Percentiles rank a stretch among this genome's conserved stretches.
phyloP scores from a whole-genome alignment of 2,888 invertebrate species.

The Monoplex corrugatus region DNA sequence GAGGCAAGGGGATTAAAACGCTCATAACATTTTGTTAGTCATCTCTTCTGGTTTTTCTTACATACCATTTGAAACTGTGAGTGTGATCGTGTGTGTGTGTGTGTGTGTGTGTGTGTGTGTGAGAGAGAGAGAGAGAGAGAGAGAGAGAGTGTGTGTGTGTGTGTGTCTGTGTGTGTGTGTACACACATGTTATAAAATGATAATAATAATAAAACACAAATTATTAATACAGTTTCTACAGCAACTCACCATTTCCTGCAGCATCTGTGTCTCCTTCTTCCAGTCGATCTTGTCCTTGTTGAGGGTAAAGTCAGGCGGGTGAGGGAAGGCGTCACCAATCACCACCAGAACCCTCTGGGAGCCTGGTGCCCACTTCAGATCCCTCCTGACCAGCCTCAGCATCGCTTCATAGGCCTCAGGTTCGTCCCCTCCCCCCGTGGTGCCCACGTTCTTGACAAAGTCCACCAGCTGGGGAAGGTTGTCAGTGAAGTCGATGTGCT shows the following conservation, averaged over 20 bases:
- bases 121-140: neutral
- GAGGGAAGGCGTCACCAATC: conserved; percentile 78
- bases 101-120: neutral
- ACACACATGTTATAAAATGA: no score
- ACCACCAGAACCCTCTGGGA: conserved; percentile 70
- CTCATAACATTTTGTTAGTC: no score
- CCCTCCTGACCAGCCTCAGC: conserved; percentile 67
- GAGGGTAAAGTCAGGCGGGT: conserved; percentile 66
- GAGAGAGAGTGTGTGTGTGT: neutral
- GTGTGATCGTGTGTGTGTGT: no score
- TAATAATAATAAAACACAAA: neutral
- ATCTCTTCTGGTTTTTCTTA: no score
- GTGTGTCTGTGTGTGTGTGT: no score
- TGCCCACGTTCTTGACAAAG: conserved; percentile 66
- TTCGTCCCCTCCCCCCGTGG: conserved; percentile 75
- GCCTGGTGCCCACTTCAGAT: conserved; percentile 73
- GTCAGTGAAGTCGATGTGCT: conserved; percentile 67
- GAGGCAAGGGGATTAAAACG: no score
- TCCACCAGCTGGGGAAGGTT: conserved; percentile 63
- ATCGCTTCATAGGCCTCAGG: conserved; percentile 79
- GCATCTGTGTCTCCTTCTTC: conserved; percentile 60
- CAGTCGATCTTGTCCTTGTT: conserved; percentile 75
- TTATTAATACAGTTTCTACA: neutral
- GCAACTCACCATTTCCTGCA: conserved; percentile 56
- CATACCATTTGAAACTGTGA: no score